A percentile compares a stretch with the other conserved stretches of the same genome.
Conservation (phyloP, 2,888 invertebrate genomes). For the Mythimna impura region DNA sequence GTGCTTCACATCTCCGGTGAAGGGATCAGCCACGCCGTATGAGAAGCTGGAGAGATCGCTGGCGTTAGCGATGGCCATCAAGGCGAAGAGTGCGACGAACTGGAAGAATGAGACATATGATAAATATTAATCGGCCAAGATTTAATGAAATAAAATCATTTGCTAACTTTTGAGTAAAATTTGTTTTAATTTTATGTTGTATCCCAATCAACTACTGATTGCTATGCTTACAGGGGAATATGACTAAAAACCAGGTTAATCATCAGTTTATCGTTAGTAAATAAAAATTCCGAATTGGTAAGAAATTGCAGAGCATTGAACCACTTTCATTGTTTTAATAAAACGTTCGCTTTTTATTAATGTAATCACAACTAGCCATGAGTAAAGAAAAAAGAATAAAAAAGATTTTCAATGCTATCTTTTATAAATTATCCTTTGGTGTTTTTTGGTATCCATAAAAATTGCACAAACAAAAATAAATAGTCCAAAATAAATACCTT, state of each 20-base stretch:
- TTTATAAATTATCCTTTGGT: background rate
- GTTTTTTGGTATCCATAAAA: background rate
- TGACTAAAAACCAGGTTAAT: background rate
- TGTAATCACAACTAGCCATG: slow-evolving; percentile 19
- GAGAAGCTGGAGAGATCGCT: slow-evolving; percentile 82
- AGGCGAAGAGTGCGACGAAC: slow-evolving; percentile 78
- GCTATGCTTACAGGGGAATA: background rate
- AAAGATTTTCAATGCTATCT: background rate
- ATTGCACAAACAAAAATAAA: background rate
- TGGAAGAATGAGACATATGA: slow-evolving; percentile 46
- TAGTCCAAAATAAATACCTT: slow-evolving; percentile 73
- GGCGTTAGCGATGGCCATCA: slow-evolving; percentile 74
- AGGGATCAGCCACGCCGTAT: slow-evolving; percentile 87
- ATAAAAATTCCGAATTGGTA: background rate
- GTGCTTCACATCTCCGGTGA: slow-evolving; percentile 88
- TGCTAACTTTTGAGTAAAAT: background rate
- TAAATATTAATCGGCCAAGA: background rate
- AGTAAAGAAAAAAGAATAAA: slow-evolving; percentile 18
- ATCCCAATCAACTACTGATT: no score
- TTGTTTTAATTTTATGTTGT: background rate
- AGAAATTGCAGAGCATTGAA: slow-evolving; percentile 22
- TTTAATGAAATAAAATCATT: background rate
- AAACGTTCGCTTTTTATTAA: slow-evolving; percentile 28
- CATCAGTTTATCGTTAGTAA: background rate
- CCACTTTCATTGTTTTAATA: slow-evolving; percentile 1